phyloP scores from a whole-genome alignment of 2,888 invertebrate species.

The Caenorhabditis wallacei region DNA sequence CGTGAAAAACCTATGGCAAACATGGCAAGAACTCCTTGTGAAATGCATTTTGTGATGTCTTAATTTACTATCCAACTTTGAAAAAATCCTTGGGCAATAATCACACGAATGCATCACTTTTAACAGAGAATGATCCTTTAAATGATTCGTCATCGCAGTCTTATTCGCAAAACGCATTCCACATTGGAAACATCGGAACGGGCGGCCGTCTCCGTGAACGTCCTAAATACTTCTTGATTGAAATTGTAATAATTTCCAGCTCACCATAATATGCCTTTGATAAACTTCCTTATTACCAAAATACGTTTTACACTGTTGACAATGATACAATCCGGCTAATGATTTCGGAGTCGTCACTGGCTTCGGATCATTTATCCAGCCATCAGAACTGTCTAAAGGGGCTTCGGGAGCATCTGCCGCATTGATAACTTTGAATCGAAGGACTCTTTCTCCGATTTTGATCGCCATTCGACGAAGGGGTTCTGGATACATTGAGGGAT shows the following conservation, averaged over 20 bases:
- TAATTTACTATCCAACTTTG: constrained; percentile 40
- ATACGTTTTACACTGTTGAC: constrained; percentile 59
- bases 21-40: constrained; percentile 31
- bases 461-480: constrained; percentile 57
- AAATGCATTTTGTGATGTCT: constrained; percentile 55
- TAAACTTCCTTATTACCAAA: constrained; percentile 61
- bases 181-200: constrained; percentile 63
- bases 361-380: constrained; percentile 38
- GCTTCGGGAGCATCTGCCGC: constrained; percentile 56
- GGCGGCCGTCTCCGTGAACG: constrained; percentile 51
- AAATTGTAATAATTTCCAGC: neutral
- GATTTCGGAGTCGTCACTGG: constrained; percentile 57
- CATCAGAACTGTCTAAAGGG: constrained; percentile 15
- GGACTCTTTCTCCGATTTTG: constrained; percentile 67
- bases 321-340: constrained; percentile 57
- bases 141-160: constrained; percentile 59
- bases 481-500: neutral
- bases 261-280: constrained; percentile 54
- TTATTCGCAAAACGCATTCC: constrained; percentile 66
- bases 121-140: constrained; percentile 59
- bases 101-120: constrained; percentile 48
- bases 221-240: constrained; percentile 22
- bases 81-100: constrained; percentile 49
- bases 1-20: constrained; percentile 54
- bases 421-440: constrained; percentile 71